Evolutionary conservation across 1,140 invertebrate genomes (phyloP), one percentile per base, ranked within the genome.

Genomic region (Drosophila sp.): DNA sequence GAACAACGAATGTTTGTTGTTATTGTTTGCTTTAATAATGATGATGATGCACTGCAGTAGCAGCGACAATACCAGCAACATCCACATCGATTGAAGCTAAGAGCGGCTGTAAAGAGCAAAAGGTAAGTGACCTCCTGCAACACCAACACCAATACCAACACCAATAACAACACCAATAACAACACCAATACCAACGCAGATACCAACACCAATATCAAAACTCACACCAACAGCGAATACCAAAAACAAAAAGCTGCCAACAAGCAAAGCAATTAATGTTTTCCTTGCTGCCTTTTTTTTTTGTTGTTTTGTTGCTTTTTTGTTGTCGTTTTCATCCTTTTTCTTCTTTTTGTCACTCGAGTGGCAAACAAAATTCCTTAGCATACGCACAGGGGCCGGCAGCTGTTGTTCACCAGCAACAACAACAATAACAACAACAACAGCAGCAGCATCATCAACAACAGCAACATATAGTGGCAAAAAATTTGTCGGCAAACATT

Each of bases 61-160:
- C 16, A 61, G 21, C 25, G 38, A 21, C 9, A 27, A 29, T 41
- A 58, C 18, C 69, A 57, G 18, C 18, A 45, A 5, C 45, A 27
- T 11, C 45, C n/a, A 6, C 21, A 16, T 11, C 14, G 9, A 36
- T 9, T 9, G 41, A 25, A 46, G 59, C 32, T 48, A 59, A 59
- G 46, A 65, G 54, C 73, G 69, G 46, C 45, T 50, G 61, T 36
- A 36, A 48, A 74, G 50, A 75, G 29, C 78, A 63, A 86, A 84
- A 86, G 81, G 81, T 86, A 86, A 86, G 81, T 86, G 81, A 86
- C 81, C 81, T 81, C 58, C 67, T 73, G 56, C 38, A 34, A 13
- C 62, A 76, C 53, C 18, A 51, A 63, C 36, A 65, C n/a, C 34
- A 75, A 54, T 25, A 72, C 25, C 18, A 16, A 32, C 13, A 54